Base-by-base conservation (phyloP, 2,797 vertebrate genomes). In the Botia kubotai region DNA sequence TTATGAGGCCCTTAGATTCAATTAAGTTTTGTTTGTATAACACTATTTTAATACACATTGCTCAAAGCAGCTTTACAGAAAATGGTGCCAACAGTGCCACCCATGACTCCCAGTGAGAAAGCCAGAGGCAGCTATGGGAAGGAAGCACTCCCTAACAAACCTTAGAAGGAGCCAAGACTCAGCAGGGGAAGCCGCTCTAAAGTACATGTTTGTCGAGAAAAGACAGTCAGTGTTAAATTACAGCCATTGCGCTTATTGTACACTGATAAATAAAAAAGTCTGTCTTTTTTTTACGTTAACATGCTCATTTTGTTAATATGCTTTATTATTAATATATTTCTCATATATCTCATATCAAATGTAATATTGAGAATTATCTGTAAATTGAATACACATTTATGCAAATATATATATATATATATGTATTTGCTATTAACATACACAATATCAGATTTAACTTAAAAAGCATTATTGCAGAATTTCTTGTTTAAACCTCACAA, bases 81-180 rank as follows among this genome's bases (percentile, higher is more conserved):
- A 63, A 29, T 17, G 29, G 60, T 62, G 60, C 60, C 60, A 62
- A 62, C 29, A 29, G 60, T 33, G 60, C 60, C 60, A 63, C 60
- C 60, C 26, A 33, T 63, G 26, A 63, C 60, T 63, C 60, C 6
- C 60, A 33, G 60, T 63, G 60, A 63, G 60, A 6, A 63, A 72
- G 71, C 50, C 26, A 57, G 26, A 55, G 52, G 50, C 17, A 11
- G 4, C 13, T 72, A 26, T 55, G 33, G 70, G 29, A 14, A 26
- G 14, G 23, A 26, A 62, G 26, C 29, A 29, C 13, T 63, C 12
- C 6, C 60, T 29, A 29, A 62, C 26, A 72, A 55, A 33, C 46
- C 23, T 29, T n/a, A 33, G 26, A 55, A 36, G 21, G 70, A 55
- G 69, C 29, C 69, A 26, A 36, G 71, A 36, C 50, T 16, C 23